Evolutionary conservation across 2,888 invertebrate species (phyloP).

Genomic region (Hyles lineata): DNA sequence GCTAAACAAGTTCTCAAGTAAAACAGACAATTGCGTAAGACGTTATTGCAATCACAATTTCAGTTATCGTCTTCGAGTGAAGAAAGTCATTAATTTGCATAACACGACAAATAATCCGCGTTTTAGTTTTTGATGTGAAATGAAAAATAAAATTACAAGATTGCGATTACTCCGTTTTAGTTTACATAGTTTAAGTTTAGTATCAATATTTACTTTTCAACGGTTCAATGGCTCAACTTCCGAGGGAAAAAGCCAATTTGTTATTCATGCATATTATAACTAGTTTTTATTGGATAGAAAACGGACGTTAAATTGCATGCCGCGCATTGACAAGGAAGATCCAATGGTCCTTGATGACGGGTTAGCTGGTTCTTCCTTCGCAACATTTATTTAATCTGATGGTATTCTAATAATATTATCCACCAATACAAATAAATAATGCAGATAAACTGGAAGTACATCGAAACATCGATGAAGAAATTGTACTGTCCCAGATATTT

Average conservation of each 20-base stretch:
- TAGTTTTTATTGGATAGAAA: slow-evolving; percentile 10
- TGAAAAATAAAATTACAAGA: no score
- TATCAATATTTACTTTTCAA: not conserved
- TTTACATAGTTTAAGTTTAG: not conserved
- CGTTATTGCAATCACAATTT: not conserved
- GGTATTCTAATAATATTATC: not conserved
- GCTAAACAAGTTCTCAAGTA: not conserved
- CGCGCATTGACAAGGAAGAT: not conserved
- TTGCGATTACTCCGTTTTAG: not conserved
- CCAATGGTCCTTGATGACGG: not conserved
- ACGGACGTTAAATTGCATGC: not conserved
- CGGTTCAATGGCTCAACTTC: not conserved
- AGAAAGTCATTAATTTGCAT: not conserved
- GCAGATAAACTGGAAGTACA: not conserved
- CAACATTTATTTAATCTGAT: not conserved
- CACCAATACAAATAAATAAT: not conserved
- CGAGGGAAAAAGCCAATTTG: slow-evolving; percentile 7
- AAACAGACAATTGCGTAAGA: not conserved
- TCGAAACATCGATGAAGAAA: no score
- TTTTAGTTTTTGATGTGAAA: not conserved
- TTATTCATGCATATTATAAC: not conserved
- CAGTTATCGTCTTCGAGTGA: not conserved
- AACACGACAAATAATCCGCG: not conserved
- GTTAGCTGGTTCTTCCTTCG: not conserved
- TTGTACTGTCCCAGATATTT: no score